Conservation (phyloP, 2,113 vertebrate species). For the Elanoides forficatus region DNA sequence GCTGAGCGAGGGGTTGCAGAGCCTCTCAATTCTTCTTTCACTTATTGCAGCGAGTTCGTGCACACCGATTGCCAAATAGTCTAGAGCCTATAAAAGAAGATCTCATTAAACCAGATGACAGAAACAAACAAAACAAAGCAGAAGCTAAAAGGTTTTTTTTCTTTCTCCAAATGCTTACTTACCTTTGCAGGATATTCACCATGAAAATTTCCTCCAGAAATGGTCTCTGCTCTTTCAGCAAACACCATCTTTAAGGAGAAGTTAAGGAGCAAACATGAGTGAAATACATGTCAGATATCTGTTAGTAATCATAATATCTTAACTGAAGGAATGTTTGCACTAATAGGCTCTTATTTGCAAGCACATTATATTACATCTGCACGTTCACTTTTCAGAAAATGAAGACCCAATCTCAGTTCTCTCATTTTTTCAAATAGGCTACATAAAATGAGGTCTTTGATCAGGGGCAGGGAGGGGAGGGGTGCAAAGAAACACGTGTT, state of each 20-base stretch:
- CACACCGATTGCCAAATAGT: slow-evolving; percentile 89
- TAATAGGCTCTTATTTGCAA: background rate
- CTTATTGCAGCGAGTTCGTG: slow-evolving; percentile 96
- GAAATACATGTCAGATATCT: background rate
- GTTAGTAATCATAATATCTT: background rate
- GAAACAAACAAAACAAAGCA: background rate
- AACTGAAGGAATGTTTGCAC: background rate
- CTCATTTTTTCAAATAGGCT: background rate
- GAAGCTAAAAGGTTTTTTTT: background rate
- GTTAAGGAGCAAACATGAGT: slow-evolving; percentile 60
- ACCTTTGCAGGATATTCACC: slow-evolving; percentile 95
- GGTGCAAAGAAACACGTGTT: background rate
- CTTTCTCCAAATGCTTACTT: background rate
- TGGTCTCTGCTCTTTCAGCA: slow-evolving; percentile 92
- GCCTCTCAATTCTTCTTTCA: slow-evolving; percentile 92
- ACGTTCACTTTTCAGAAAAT: background rate
- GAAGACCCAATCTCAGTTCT: background rate
- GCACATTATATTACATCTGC: background rate
- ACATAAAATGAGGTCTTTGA: background rate
- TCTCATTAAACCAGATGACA: background rate
- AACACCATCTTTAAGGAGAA: slow-evolving; percentile 89
- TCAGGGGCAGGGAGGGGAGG: background rate
- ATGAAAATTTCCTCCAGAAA: slow-evolving; percentile 98
- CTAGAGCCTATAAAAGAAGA: slow-evolving; percentile 78
- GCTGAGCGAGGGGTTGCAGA: slow-evolving; percentile 95